A percentile compares a stretch with the other conserved stretches of the same genome.
phyloP scores from a whole-genome alignment of 2,888 invertebrate species.

The Ctenicera cuprea region DNA sequence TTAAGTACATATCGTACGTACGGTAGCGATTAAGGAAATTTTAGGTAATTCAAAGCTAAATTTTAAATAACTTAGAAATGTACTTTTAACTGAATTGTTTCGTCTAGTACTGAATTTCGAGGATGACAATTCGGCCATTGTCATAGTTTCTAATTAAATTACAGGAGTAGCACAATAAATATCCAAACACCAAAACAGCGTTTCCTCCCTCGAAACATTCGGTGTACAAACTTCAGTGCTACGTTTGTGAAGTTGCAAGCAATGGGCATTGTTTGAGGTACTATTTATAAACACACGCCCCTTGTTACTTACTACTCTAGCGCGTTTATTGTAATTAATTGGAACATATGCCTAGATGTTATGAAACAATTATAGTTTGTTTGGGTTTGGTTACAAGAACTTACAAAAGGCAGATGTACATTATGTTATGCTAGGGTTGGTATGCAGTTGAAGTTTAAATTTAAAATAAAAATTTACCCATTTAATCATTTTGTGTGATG shows the following conservation, averaged over 20 bases:
- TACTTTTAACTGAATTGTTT: too few species aligned
- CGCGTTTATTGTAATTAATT: slow-evolving; percentile 21
- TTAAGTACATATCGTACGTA: too few species aligned
- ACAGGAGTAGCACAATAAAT: slow-evolving; percentile 2
- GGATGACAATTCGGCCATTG: background rate
- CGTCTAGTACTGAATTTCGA: too few species aligned
- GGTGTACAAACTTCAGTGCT: background rate
- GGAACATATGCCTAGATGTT: slow-evolving; percentile 16
- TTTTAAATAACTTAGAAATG: too few species aligned
- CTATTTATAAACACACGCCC: slow-evolving; percentile 10
- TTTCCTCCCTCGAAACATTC: background rate
- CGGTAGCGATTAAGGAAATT: too few species aligned
- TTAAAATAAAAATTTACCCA: too few species aligned
- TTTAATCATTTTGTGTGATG: too few species aligned
- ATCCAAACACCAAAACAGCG: too few species aligned
- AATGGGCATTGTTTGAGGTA: slow-evolving; percentile 12
- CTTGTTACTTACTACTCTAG: background rate
- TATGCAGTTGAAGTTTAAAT: too few species aligned
- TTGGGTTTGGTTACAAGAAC: slow-evolving; percentile 7
- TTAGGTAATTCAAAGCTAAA: too few species aligned
- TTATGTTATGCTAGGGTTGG: too few species aligned
- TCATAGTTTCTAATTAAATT: slow-evolving; percentile 1
- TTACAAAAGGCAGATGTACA: too few species aligned
- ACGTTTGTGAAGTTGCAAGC: background rate
- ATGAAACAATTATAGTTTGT: slow-evolving; percentile 16